These are phyloP conservation scores for Enoplosus armatus DNA, from an alignment of 2,797 vertebrate genomes.

Conservation along the genomic window DNA sequence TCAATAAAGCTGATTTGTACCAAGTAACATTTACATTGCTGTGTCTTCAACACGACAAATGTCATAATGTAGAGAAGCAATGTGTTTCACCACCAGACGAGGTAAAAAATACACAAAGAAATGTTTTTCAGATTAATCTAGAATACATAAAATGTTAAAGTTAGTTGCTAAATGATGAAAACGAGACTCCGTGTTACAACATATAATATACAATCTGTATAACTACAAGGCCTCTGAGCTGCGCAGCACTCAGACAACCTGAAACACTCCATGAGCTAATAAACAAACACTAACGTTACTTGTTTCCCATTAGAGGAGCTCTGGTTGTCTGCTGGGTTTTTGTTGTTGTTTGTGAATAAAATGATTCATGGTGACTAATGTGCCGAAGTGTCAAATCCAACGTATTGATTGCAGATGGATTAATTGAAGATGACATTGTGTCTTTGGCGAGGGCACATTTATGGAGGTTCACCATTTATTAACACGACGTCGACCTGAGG, in stretches of 20 bases:
- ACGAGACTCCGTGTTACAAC: neutral
- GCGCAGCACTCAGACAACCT: neutral
- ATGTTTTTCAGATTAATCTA: neutral
- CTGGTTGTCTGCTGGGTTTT: slow-evolving; percentile 34
- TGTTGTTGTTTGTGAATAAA: slow-evolving; percentile 50
- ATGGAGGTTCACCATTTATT: slow-evolving; percentile 80
- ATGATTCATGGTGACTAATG: slow-evolving; percentile 63
- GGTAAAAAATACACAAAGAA: neutral
- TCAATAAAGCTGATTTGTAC: neutral
- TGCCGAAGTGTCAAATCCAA: slow-evolving; percentile 65
- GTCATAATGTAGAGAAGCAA: neutral
- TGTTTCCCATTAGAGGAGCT: slow-evolving; percentile 24
- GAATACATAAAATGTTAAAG: no score
- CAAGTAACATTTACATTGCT: neutral
- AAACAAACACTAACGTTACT: slow-evolving; percentile 8
- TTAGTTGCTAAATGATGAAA: neutral
- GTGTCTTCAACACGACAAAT: neutral
- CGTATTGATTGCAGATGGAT: slow-evolving; percentile 72
- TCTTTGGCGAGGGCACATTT: slow-evolving; percentile 65
- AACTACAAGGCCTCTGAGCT: neutral
- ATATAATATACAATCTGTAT: no score
- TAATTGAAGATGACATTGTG: slow-evolving; percentile 80
- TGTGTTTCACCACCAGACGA: neutral
- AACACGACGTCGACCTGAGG: slow-evolving; percentile 77
- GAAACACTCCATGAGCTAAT: neutral